These are phyloP conservation scores for Aquatica leii DNA, from an alignment of 2,888 invertebrate species.

Conservation along the genomic window DNA sequence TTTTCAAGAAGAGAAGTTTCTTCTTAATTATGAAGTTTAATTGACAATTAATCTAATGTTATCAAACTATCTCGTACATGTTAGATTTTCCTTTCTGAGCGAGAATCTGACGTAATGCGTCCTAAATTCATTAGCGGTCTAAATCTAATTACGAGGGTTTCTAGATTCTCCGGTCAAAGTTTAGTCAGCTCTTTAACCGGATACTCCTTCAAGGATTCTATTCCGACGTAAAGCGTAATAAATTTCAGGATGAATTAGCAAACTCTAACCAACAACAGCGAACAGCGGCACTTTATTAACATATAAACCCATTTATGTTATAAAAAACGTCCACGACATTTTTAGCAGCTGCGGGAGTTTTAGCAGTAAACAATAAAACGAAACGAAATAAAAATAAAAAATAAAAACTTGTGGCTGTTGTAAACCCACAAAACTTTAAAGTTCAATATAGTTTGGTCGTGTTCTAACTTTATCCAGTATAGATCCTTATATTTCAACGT, in stretches of 20 bases:
- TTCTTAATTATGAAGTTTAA: background rate
- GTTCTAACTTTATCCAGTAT: slow-evolving; percentile 7
- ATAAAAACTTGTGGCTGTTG: background rate
- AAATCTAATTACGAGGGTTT: slow-evolving; percentile 27
- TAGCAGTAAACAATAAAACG: slow-evolving; percentile 1
- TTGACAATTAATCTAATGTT: slow-evolving; percentile 11
- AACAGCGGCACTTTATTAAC: slow-evolving; percentile 3
- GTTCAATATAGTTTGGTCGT: background rate
- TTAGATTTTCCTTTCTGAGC: slow-evolving; percentile 18
- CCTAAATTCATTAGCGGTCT: slow-evolving; percentile 28
- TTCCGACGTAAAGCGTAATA: slow-evolving; percentile 8
- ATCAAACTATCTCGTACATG: slow-evolving; percentile 7
- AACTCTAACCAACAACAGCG: slow-evolving; percentile 7
- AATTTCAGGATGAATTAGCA: slow-evolving; percentile 6
- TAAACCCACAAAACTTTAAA: slow-evolving; percentile 7
- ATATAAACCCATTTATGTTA: slow-evolving; percentile 1
- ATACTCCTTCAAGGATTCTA: slow-evolving; percentile 10
- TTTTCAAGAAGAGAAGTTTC: too few species aligned
- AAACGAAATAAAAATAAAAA: background rate
- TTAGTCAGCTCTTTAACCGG: slow-evolving; percentile 20
- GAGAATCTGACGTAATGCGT: slow-evolving; percentile 26
- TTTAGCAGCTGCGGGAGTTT: slow-evolving; percentile 6
- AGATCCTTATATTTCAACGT: background rate
- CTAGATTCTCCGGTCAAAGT: slow-evolving; percentile 26
- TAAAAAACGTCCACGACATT: slow-evolving; percentile 2